phyloP scores from a whole-genome alignment of 1,140 invertebrate species.

The Brachionus plicatilis region DNA sequence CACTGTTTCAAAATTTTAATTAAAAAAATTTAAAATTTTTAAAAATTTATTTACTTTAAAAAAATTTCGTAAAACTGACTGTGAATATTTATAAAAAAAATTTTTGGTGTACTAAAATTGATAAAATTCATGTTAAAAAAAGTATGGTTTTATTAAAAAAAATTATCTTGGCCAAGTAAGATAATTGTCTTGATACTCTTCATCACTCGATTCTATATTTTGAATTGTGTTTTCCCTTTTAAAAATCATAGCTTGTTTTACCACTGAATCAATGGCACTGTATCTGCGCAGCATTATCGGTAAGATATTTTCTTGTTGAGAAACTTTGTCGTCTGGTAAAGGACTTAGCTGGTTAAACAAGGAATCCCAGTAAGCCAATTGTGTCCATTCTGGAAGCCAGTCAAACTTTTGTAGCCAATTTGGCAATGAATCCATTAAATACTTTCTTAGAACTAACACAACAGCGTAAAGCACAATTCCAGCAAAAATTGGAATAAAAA shows the following conservation, averaged over 20 bases:
- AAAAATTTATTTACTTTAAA: background rate
- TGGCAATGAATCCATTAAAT: background rate
- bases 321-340: background rate
- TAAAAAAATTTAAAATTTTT: background rate
- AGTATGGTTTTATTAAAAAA: background rate
- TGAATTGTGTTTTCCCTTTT: background rate
- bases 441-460: background rate
- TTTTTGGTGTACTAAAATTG: background rate
- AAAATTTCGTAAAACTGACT: background rate
- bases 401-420: background rate
- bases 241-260: background rate
- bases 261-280: background rate
- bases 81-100: background rate
- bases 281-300: background rate
- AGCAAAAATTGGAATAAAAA: background rate
- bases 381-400: background rate
- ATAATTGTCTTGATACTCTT: background rate
- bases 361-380: background rate
- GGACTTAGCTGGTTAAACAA: background rate
- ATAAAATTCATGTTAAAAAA: background rate
- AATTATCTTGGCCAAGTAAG: background rate
- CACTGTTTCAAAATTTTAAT: background rate
- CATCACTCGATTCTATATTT: background rate
- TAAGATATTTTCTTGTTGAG: background rate
- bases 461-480: background rate